These are phyloP conservation scores for Heteromurus nitidus DNA, from an alignment of 2,888 invertebrate species.

Conservation along the genomic window DNA sequence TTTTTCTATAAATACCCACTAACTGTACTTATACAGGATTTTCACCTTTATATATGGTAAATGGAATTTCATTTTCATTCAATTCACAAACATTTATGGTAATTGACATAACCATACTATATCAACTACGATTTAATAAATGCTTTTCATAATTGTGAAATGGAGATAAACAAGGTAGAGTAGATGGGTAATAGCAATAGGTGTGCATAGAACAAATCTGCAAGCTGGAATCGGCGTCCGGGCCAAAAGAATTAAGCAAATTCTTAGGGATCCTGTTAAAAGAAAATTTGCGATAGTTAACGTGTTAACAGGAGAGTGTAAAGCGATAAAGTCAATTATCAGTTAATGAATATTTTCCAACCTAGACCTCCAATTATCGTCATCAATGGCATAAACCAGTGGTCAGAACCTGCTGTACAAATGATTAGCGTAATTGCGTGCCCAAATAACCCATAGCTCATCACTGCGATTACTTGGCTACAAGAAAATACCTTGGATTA, in stretches of 20 bases:
- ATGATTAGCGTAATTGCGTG: conserved; percentile 76
- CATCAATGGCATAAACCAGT: conserved; percentile 77
- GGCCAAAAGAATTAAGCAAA: conserved; percentile 76
- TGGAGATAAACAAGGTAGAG: conserved; percentile 78
- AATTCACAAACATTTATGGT: too few relatives aligned
- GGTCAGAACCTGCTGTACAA: conserved; percentile 76
- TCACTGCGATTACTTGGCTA: conserved; percentile 76
- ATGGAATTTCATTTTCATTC: too few relatives aligned
- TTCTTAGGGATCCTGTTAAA: conserved; percentile 75
- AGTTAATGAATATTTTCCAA: conserved; percentile 16
- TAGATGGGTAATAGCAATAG: conserved; percentile 77
- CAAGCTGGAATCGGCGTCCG: conserved; percentile 77
- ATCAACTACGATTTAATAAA: too few relatives aligned
- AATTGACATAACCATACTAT: too few relatives aligned
- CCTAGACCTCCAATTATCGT: conserved; percentile 77
- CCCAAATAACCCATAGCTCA: conserved; percentile 78
- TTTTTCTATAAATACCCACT: too few relatives aligned
- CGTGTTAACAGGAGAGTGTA: too few relatives aligned
- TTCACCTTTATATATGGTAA: too few relatives aligned
- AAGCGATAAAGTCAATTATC: too few relatives aligned
- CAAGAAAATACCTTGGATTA: conserved; percentile 21
- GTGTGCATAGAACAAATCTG: conserved; percentile 77
- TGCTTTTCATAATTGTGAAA: conserved; percentile 77
- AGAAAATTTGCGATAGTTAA: too few relatives aligned
- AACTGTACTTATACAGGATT: too few relatives aligned